Conservation (phyloP, 2,113 vertebrate species). For the Limnothrissa miodon region DNA sequence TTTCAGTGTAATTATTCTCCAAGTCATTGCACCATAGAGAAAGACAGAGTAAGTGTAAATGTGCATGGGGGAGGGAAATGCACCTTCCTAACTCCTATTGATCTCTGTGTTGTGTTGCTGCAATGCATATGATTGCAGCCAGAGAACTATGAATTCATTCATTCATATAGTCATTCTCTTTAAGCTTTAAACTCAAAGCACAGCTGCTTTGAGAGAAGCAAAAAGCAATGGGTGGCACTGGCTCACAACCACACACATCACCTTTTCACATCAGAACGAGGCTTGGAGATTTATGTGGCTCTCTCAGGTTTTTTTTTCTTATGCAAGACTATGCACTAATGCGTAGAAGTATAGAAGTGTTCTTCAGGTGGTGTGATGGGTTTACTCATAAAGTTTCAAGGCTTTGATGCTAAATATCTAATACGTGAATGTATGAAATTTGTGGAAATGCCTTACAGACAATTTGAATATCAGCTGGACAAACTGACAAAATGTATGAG, state of each 20-base stretch:
- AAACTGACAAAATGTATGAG: too few species aligned
- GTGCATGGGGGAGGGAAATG: constrained; percentile 37
- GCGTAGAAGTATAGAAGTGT: neutral
- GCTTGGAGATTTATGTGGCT: neutral
- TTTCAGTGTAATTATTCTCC: constrained; percentile 54
- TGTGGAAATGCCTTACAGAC: neutral
- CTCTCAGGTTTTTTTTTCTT: neutral
- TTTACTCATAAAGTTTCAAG: neutral
- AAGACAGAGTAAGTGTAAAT: neutral
- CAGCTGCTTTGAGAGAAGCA: neutral
- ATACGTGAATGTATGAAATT: too few species aligned
- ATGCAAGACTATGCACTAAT: neutral
- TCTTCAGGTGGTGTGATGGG: neutral
- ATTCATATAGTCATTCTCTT: constrained; percentile 18
- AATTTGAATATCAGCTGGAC: neutral
- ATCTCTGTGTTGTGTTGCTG: constrained; percentile 45
- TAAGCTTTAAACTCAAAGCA: neutral
- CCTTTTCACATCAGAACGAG: neutral
- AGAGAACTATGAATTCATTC: constrained; percentile 14
- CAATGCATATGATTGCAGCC: constrained; percentile 27
- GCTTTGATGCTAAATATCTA: too few species aligned
- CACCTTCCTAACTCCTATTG: constrained; percentile 54
- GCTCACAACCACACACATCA: neutral
- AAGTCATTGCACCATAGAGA: constrained; percentile 50
- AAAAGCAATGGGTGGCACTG: neutral